Evolutionary conservation across 2,888 invertebrate genomes (phyloP), one percentile per base, ranked within the genome.

Genomic region (Spicauda simplicius): DNA sequence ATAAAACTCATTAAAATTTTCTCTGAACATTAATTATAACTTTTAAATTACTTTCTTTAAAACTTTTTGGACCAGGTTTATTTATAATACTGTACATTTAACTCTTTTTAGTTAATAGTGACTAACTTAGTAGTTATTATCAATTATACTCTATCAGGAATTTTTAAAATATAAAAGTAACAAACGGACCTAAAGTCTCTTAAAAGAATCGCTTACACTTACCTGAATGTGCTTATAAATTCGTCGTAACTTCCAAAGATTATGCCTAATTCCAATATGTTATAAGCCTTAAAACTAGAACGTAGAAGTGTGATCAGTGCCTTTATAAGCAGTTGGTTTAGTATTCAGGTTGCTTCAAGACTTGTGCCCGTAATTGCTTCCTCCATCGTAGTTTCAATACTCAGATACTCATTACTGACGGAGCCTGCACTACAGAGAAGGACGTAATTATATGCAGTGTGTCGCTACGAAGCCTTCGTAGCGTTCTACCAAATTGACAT

Each of bases 381-480:
- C 45, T 25, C 14, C 48, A 20, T 20, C 37, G 41, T 41, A 59
- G 25, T 59, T 59, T 59, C 59, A 48, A 59, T 48, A 59, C 19
- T 16, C 16, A 48, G 25, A 59, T 59, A 59, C 48, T 59, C 48
- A 48, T 59, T 45, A 59, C 20, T 45, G 48, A 20, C 41, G 57
- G 16, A 57, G 41, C 6, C 25, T 59, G 59, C 25, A 48, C 59
- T 59, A 19, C n/a, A 48, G 48, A 59, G 14, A 37, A 19, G 41
- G 19, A 41, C 41, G 41, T 57, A 57, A 57, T 57, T 57, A 57
- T 57, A 57, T 45, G 19, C 45, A 45, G 41, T 45, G 57, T 57
- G 41, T 18, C 57, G 57, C 19, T 41, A 19, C 33, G 18, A 33
- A 57, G 18, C 19, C 41, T 37, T 57, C 57, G 57, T 41, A 41